Base-by-base conservation (phyloP, 2,113 vertebrate genomes). In the Aldabrachelys gigantea region DNA sequence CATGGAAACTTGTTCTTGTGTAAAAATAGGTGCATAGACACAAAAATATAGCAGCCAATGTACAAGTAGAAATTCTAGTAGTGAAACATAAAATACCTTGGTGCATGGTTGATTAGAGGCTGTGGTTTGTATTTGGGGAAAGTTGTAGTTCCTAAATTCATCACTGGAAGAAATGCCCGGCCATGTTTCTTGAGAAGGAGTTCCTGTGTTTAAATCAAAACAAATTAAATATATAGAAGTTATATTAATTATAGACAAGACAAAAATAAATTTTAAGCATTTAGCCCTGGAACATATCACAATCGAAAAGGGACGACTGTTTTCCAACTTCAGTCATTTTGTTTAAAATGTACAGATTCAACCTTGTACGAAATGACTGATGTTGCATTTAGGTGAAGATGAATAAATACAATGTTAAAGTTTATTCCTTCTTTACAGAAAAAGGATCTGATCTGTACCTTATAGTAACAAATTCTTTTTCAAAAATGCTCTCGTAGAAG, bases 41-140 rank as follows among this genome's bases (percentile, higher is more conserved):
- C 65, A 72, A 22, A 38, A 38, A 38, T 54, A 62, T 7, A 81
- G 41, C 82, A 95, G 24, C 87, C 85, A 88, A 7, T 10, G 16
- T 88, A 53, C 80, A 95, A 53, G 17, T 2, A 3, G 4, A 81
- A 31, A 21, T 95, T 94, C 83, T 76, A 35, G 35, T 44, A 93
- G 90, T 57, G 92, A 62, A 92, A 88, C 52, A 76, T 27, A 31
- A 92, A 84, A 89, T 98, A 99, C 99, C 99, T 99, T 93, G 99
- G 99, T 69, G 99, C 99, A 53, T 99, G 99, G 97, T 99, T 99
- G 98, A 99, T 99, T 86, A 99, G 96, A 83, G 99, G 99, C 93
- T 99, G 99, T 31, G 99, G 98, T 96, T 99, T 99, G 93, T 99
- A 99, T 97, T 99, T 99, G 85, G 99, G 99, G 99, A 88, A 99